Conservation (phyloP, 2,888 invertebrate species). For the Tetragonula carbonaria region DNA sequence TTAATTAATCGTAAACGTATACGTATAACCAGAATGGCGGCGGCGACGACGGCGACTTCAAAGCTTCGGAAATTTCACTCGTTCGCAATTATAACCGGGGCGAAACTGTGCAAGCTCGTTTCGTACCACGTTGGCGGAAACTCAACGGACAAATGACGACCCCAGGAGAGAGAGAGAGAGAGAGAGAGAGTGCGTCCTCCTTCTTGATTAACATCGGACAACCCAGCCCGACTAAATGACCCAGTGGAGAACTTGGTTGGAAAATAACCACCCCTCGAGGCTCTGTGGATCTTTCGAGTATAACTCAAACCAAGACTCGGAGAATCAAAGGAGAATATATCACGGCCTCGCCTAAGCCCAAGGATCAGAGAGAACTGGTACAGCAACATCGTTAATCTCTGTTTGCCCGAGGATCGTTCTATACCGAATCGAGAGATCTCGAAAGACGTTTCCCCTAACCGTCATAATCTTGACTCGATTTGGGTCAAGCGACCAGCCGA, state of each 20-base stretch:
- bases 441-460: background rate
- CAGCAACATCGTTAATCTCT: slow-evolving; percentile 19
- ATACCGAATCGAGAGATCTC: background rate
- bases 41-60: background rate
- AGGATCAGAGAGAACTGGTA: background rate
- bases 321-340: background rate
- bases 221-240: background rate
- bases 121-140: background rate
- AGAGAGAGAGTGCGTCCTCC: background rate
- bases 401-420: background rate
- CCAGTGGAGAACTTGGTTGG: background rate
- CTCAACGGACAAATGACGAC: background rate
- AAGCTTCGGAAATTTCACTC: background rate
- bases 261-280: slow-evolving; percentile 1
- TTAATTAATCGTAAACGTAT: slow-evolving; percentile 24
- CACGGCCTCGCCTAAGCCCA: background rate
- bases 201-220: slow-evolving; percentile 2
- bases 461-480: background rate
- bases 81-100: slow-evolving; percentile 4
- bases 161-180: no score
- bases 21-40: background rate
- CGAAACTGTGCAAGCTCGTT: background rate
- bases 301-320: background rate
- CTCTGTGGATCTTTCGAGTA: background rate
- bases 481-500: background rate